A percentile compares a stretch with the other conserved stretches of the same genome.
phyloP scores from a whole-genome alignment of 2,113 vertebrate species.

The Irena cyanogastra region DNA sequence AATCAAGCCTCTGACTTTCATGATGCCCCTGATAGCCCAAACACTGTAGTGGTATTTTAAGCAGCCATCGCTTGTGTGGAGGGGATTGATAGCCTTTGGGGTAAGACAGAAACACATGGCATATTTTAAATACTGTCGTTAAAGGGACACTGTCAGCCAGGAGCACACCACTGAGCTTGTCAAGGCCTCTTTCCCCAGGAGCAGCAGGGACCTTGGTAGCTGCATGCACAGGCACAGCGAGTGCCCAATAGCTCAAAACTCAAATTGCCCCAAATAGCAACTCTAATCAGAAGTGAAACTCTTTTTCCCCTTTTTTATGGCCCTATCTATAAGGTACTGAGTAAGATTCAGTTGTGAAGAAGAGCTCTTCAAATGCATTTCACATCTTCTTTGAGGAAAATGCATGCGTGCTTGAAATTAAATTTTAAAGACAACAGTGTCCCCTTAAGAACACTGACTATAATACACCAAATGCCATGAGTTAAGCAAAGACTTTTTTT shows the following conservation, averaged over 20 bases:
- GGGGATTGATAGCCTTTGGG: not conserved
- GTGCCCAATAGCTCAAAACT: not conserved
- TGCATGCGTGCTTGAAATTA: not conserved
- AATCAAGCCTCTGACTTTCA: conserved; percentile 37
- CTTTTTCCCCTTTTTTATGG: not conserved
- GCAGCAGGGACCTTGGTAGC: not conserved
- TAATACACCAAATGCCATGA: not conserved
- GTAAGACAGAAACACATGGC: not conserved
- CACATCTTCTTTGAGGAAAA: not conserved
- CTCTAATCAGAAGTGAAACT: not conserved
- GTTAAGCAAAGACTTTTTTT: not conserved
- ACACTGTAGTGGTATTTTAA: not conserved
- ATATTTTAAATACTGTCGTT: not conserved
- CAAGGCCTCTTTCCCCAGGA: not conserved
- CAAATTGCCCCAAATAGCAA: not conserved
- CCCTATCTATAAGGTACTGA: not conserved
- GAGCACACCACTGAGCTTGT: not conserved
- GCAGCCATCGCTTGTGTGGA: not conserved
- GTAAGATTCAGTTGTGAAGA: not conserved
- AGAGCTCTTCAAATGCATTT: not conserved
- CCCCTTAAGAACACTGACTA: not conserved
- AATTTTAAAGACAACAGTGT: not conserved
- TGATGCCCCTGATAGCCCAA: conserved; percentile 46
- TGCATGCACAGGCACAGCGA: fast-evolving
- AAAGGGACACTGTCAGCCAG: not conserved